Conservation (phyloP, 2,113 vertebrate species). For the Vombatus ursinus region DNA sequence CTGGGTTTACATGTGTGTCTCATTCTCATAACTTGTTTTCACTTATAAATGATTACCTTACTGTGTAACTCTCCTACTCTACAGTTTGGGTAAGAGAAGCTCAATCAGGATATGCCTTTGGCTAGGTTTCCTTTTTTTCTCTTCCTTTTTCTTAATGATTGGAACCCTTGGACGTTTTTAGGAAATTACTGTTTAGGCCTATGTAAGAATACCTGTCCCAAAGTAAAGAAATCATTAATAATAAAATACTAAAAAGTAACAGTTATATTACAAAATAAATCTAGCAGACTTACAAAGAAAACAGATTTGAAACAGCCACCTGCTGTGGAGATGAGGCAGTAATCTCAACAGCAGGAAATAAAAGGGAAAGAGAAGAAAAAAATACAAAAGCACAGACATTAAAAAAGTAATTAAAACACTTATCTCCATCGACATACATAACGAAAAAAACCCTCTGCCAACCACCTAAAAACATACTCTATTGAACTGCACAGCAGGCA, state of each 20-base stretch:
- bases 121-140: slow-evolving; percentile 20
- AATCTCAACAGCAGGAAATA: slow-evolving; percentile 88
- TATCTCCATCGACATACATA: slow-evolving; percentile 86
- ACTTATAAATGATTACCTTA: slow-evolving; percentile 62
- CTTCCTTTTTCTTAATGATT: slow-evolving; percentile 52
- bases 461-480: slow-evolving; percentile 78
- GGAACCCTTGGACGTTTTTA: slow-evolving; percentile 60
- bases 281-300: slow-evolving; percentile 82
- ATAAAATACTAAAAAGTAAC: slow-evolving; percentile 80
- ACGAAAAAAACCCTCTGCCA: slow-evolving; percentile 73
- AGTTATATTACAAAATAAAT: slow-evolving; percentile 87
- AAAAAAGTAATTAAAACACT: slow-evolving; percentile 91
- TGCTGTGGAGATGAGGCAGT: slow-evolving; percentile 87
- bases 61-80: slow-evolving; percentile 55
- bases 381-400: slow-evolving; percentile 87
- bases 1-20: neutral
- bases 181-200: slow-evolving; percentile 69
- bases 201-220: slow-evolving; percentile 64
- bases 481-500: slow-evolving; percentile 82
- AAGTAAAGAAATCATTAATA: slow-evolving; percentile 83
- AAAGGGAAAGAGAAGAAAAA: slow-evolving; percentile 81
- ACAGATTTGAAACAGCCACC: slow-evolving; percentile 86
- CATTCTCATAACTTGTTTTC: slow-evolving; percentile 44
- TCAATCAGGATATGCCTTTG: slow-evolving; percentile 36
- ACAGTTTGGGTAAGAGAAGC: slow-evolving; percentile 28